Percentiles rank a stretch among this genome's conserved stretches.
Evolutionary conservation across 2,797 vertebrate species (phyloP).

Genomic region (Molossus alvarezi): DNA sequence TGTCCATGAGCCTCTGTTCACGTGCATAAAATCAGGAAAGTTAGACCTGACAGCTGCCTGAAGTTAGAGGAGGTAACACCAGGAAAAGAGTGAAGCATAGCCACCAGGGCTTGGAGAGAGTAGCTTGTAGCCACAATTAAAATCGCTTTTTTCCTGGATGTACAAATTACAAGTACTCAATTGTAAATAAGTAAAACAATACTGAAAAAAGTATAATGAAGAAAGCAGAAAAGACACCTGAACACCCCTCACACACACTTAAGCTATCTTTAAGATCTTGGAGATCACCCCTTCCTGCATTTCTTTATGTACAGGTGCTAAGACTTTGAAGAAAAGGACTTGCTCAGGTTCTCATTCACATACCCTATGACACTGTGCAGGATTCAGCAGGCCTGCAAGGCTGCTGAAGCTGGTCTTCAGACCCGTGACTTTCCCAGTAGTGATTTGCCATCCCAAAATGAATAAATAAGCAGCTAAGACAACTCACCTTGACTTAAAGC

Average conservation of each 20-base stretch:
- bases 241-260: background rate
- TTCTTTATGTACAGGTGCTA: background rate
- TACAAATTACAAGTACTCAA: background rate
- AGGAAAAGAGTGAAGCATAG: background rate
- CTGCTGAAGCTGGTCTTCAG: background rate
- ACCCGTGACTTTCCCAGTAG: background rate
- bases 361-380: background rate
- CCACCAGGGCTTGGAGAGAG: background rate
- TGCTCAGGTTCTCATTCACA: background rate
- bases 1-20: background rate
- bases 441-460: background rate
- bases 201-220: background rate
- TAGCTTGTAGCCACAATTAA: background rate
- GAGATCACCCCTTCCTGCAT: background rate
- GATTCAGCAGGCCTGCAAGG: background rate
- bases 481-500: background rate
- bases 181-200: background rate
- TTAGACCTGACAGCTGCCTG: background rate
- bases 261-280: background rate
- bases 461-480: too few species aligned
- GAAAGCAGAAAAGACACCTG: background rate
- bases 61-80: background rate
- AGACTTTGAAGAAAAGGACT: background rate
- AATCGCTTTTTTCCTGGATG: background rate
- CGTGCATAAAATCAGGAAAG: background rate